These are phyloP conservation scores for Agraylea sexmaculata DNA, from an alignment of 1,140 invertebrate genomes.

Conservation along the genomic window DNA sequence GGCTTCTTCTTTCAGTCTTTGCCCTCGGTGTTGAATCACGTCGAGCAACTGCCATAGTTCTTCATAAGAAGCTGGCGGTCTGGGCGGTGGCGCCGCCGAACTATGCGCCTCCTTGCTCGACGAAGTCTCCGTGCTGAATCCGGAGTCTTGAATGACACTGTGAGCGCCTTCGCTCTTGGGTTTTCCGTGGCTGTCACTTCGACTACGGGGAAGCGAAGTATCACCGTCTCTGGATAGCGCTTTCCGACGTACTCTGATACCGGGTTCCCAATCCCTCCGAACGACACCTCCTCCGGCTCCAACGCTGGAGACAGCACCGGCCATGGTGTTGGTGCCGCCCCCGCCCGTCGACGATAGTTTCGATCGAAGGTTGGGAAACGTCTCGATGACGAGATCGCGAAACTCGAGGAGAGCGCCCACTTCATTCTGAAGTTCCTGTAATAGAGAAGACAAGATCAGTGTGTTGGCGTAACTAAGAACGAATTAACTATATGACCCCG, in stretches of 20 bases:
- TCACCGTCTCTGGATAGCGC: slow-evolving; percentile 45
- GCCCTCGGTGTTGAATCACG: slow-evolving; percentile 70
- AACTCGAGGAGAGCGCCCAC: slow-evolving; percentile 79
- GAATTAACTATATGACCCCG: neutral
- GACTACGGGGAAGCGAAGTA: slow-evolving; percentile 45
- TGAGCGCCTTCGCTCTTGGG: slow-evolving; percentile 41
- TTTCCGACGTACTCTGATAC: slow-evolving; percentile 62
- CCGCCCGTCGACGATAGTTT: slow-evolving; percentile 53
- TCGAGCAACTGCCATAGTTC: slow-evolving; percentile 76
- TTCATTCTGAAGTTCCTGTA: slow-evolving; percentile 77
- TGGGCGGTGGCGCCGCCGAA: slow-evolving; percentile 36
- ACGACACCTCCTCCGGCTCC: slow-evolving; percentile 29
- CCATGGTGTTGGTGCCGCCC: slow-evolving; percentile 26
- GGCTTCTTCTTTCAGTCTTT: slow-evolving; percentile 60
- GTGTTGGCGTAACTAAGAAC: neutral
- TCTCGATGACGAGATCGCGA: slow-evolving; percentile 81
- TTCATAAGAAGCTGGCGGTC: slow-evolving; percentile 40
- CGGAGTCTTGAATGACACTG: slow-evolving; percentile 67
- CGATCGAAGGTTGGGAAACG: slow-evolving; percentile 74
- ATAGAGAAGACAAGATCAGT: neutral
- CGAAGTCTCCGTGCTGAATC: slow-evolving; percentile 72
- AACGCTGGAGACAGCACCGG: slow-evolving; percentile 33
- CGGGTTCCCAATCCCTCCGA: slow-evolving; percentile 59
- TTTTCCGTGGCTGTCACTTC: slow-evolving; percentile 51
- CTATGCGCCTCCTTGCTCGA: slow-evolving; percentile 64